A percentile compares a stretch with the other conserved stretches of the same genome.
Evolutionary conservation across 2,797 vertebrate species (phyloP).

Genomic region (Poecilia wingei): DNA sequence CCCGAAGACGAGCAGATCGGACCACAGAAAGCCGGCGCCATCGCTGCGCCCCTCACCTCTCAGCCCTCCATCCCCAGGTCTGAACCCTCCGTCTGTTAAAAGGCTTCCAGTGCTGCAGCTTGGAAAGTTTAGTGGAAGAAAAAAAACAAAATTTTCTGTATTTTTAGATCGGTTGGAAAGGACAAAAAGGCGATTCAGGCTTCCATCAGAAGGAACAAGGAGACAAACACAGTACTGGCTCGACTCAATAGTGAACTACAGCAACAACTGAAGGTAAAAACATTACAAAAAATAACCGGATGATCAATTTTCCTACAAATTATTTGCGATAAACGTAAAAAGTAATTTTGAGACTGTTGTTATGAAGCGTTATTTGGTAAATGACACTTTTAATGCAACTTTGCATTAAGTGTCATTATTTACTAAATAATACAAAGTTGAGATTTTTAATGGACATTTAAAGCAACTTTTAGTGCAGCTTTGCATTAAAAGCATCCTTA

Average conservation of each 20-base stretch:
- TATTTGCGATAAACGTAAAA: no score
- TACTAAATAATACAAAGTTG: no score
- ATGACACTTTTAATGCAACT: no score
- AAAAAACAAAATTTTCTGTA: neutral
- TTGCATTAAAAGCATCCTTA: no score
- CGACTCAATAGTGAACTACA: conserved; percentile 98
- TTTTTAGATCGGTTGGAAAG: conserved; percentile 92
- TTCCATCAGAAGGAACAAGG: conserved; percentile 98
- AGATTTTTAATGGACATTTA: no score
- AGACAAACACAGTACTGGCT: conserved; percentile 98
- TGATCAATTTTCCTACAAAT: no score
- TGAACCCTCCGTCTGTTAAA: neutral
- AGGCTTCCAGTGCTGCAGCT: neutral
- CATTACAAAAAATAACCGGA: no score
- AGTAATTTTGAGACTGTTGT: no score
- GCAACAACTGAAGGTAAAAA: conserved; percentile 91
- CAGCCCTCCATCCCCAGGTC: conserved; percentile 97
- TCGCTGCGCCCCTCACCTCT: conserved; percentile 88
- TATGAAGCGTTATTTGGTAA: no score
- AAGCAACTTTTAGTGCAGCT: no score
- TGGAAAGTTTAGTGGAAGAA: neutral
- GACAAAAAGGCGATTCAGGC: conserved; percentile 99
- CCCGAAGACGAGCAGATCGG: conserved; percentile 92
- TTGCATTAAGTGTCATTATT: no score
- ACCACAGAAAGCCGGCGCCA: conserved; percentile 89